These are phyloP conservation scores for Natrix natrix DNA, from an alignment of 2,797 vertebrate genomes.

Conservation along the genomic window DNA sequence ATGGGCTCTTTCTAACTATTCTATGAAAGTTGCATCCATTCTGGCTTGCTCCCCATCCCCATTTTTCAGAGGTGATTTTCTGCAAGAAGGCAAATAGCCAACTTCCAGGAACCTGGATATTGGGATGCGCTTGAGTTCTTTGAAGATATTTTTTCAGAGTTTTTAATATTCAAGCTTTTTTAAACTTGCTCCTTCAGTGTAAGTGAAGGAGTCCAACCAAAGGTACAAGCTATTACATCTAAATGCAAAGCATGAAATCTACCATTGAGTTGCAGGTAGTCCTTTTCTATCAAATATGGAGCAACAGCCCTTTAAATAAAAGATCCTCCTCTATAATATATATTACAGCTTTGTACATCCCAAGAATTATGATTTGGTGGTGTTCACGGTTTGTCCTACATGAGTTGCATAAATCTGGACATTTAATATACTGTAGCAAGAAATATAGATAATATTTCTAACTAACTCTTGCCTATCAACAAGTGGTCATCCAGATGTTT, in stretches of 20 bases:
- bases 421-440: neutral
- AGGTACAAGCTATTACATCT: neutral
- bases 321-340: neutral
- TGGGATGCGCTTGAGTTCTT: neutral
- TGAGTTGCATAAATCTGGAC: neutral
- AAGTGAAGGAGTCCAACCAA: neutral
- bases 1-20: neutral
- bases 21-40: neutral
- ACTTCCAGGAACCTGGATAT: rapidly evolving
- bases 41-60: neutral
- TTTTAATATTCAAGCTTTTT: neutral
- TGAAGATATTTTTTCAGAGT: neutral
- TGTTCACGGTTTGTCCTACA: neutral
- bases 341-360: neutral
- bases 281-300: neutral
- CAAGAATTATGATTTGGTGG: neutral
- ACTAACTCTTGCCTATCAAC: neutral
- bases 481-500: neutral
- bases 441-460: neutral
- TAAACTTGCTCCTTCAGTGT: neutral
- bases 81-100: rapidly evolving
- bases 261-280: neutral
- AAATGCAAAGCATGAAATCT: neutral
- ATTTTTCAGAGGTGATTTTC: neutral
- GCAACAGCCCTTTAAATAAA: neutral